phyloP scores from a whole-genome alignment of 2,888 invertebrate species.

The Belgica antarctica region DNA sequence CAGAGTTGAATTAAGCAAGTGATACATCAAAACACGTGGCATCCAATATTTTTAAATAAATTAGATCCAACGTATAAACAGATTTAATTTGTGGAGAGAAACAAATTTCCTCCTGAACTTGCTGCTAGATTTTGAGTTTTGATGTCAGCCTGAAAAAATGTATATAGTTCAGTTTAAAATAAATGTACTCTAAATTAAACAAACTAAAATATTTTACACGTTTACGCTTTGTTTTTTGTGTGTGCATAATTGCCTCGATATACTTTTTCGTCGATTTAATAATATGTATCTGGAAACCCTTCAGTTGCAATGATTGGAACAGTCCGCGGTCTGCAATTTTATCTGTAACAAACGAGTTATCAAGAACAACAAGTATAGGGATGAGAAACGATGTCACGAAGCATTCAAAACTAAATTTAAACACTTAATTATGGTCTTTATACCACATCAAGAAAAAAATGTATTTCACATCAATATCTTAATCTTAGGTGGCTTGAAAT shows the following conservation, averaged over 20 bases:
- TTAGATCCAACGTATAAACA: no score
- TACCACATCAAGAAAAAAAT: no score
- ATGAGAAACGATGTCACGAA: slow-evolving; percentile 5
- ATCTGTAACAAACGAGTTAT: no score
- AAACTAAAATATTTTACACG: slow-evolving; percentile 11
- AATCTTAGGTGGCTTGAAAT: not conserved
- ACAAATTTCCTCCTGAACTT: no score
- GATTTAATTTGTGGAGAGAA: no score
- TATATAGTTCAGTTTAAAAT: no score
- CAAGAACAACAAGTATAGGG: not conserved
- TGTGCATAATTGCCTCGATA: not conserved
- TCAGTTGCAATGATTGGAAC: slow-evolving; percentile 10
- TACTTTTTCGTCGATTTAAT: no score
- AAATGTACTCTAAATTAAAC: no score
- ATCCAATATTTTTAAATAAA: not conserved
- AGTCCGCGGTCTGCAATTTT: not conserved
- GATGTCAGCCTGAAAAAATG: no score
- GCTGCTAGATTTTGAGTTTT: no score
- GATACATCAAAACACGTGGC: slow-evolving; percentile 23
- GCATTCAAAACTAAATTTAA: not conserved
- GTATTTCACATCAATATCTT: slow-evolving; percentile 24
- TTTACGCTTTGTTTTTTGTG: not conserved
- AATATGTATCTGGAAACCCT: not conserved
- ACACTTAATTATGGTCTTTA: no score
- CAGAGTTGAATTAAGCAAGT: not conserved